Conservation (phyloP, 2,113 vertebrate genomes). For the Poecile atricapillus region DNA sequence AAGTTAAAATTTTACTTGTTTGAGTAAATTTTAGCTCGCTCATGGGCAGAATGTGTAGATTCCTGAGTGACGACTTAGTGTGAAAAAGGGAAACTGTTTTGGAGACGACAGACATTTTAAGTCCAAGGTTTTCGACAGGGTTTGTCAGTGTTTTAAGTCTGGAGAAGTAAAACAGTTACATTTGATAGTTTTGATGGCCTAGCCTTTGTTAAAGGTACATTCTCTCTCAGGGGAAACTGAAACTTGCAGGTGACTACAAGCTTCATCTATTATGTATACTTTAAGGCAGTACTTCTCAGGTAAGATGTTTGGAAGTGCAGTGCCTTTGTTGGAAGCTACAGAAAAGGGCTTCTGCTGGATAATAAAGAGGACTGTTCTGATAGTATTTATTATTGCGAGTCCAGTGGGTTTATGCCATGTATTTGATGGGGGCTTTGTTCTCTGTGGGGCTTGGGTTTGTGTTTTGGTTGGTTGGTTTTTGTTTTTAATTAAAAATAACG, state of each 20-base stretch:
- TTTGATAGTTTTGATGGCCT: not conserved
- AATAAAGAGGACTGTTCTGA: not conserved
- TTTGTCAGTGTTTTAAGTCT: not conserved
- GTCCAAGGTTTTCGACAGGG: not conserved
- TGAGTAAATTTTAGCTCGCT: not conserved
- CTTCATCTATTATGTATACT: not conserved
- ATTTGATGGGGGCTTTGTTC: not conserved
- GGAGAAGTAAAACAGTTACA: not conserved
- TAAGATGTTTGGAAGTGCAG: not conserved
- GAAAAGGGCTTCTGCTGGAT: not conserved
- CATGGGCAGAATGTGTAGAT: not conserved
- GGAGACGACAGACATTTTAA: not conserved
- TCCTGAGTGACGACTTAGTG: not conserved
- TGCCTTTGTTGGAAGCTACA: not conserved
- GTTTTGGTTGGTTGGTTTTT: not conserved
- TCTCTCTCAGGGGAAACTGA: not conserved
- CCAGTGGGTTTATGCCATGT: not conserved
- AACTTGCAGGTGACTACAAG: not conserved
- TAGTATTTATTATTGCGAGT: not conserved
- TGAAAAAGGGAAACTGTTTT: not conserved
- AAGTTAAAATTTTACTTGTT: not conserved
- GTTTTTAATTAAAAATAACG: not conserved
- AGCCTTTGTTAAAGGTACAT: fast-evolving
- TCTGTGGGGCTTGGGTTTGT: not conserved
- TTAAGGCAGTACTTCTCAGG: not conserved